These are phyloP conservation scores for Mactromeris polynyma DNA, from an alignment of 2,888 invertebrate species.

Conservation along the genomic window DNA sequence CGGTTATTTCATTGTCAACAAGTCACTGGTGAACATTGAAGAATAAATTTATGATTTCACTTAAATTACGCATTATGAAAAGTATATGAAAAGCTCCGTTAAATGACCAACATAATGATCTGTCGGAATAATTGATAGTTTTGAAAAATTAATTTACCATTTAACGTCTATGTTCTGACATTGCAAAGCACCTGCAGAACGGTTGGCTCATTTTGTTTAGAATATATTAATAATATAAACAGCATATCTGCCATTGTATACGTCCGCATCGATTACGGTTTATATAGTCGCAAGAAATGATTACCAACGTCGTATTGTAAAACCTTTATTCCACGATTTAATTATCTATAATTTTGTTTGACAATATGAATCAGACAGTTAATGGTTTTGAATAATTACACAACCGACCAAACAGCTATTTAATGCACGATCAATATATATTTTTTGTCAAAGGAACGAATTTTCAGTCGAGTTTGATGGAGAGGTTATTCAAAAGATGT, in stretches of 20 bases:
- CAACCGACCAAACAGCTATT: not conserved
- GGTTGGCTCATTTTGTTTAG: not conserved
- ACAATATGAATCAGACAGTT: not conserved
- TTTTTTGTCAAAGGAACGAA: not conserved
- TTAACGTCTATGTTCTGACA: not conserved
- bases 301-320: not conserved
- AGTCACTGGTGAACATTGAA: not conserved
- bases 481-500: not conserved
- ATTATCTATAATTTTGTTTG: not conserved
- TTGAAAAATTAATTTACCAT: not conserved
- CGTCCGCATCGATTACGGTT: not conserved
- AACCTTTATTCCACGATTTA: not conserved
- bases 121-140: not conserved
- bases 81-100: not conserved
- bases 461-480: not conserved
- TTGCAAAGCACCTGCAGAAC: not conserved
- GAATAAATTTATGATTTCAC: not conserved
- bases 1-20: not conserved
- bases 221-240: not conserved
- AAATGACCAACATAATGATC: not conserved
- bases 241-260: not conserved
- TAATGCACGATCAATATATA: not conserved
- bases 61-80: not conserved
- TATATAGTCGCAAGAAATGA: not conserved
- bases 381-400: not conserved